A percentile compares a stretch with the other conserved stretches of the same genome.
These are phyloP conservation scores for Timandra comae DNA, from an alignment of 2,888 invertebrate genomes.

Conservation along the genomic window DNA sequence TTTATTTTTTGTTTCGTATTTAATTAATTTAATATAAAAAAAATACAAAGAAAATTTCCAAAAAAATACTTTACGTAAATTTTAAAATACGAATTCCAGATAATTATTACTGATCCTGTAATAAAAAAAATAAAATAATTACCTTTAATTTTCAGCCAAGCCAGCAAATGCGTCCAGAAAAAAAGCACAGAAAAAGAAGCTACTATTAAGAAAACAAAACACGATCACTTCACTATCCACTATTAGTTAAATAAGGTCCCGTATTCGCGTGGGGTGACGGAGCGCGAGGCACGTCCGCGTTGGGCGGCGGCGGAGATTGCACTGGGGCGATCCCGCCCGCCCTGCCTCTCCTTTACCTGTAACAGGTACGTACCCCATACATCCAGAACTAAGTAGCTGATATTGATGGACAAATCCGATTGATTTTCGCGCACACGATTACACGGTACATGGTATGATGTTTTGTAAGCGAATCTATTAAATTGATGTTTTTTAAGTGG, in stretches of 20 bases:
- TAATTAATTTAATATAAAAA: too few relatives aligned
- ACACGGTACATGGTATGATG: too few relatives aligned
- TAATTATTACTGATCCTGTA: too few relatives aligned
- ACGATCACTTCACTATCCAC: slow-evolving; percentile 37
- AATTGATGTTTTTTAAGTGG: slow-evolving; percentile 19
- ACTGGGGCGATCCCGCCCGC: slow-evolving; percentile 57
- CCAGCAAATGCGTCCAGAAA: neutral
- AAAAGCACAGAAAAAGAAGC: slow-evolving; percentile 10
- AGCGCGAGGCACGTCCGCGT: slow-evolving; percentile 48
- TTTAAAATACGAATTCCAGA: too few relatives aligned
- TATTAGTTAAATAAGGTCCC: slow-evolving; percentile 30
- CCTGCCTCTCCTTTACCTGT: slow-evolving; percentile 56
- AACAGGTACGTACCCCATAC: slow-evolving; percentile 57
- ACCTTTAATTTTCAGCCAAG: too few relatives aligned
- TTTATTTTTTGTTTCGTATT: too few relatives aligned
- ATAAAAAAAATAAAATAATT: too few relatives aligned
- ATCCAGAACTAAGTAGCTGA: slow-evolving; percentile 64
- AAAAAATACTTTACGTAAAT: too few relatives aligned
- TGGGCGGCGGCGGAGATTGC: slow-evolving; percentile 49
- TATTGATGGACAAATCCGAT: slow-evolving; percentile 70
- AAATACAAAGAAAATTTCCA: too few relatives aligned
- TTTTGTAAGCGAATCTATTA: slow-evolving; percentile 20
- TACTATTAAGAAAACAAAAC: slow-evolving; percentile 9
- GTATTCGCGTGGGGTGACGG: slow-evolving; percentile 28
- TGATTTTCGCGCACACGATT: slow-evolving; percentile 51